A percentile compares a stretch with the other conserved stretches of the same genome.
Conservation (phyloP, 2,888 invertebrate genomes). For the Aphidius colemani region DNA sequence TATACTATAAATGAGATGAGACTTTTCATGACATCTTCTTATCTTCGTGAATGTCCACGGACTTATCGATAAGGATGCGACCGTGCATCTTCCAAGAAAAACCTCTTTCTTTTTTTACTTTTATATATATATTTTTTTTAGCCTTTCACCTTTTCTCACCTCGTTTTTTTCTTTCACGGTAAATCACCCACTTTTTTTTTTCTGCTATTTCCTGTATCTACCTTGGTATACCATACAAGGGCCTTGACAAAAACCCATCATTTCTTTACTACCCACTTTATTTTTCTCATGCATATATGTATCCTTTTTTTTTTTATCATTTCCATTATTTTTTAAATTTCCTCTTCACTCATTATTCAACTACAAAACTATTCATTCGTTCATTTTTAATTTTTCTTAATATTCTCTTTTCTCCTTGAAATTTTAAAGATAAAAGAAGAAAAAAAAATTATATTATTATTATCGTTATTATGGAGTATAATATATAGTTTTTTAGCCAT, state of each 20-base stretch:
- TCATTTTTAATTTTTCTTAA: not conserved
- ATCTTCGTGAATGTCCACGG: conserved; percentile 14
- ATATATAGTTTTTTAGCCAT: no score
- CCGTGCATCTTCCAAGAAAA: conserved; percentile 9
- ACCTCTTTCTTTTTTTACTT: conserved; percentile 7
- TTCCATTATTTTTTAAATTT: not conserved
- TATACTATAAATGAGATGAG: not conserved
- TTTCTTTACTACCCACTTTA: not conserved
- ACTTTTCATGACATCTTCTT: conserved; percentile 18
- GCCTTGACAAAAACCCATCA: no score
- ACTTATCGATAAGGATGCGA: conserved; percentile 19
- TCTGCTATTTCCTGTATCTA: not conserved
- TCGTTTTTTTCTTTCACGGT: not conserved
- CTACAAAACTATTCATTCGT: no score
- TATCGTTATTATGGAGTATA: no score
- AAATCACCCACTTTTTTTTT: conserved; percentile 2
- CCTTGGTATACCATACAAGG: no score
- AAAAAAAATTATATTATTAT: not conserved
- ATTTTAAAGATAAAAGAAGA: not conserved
- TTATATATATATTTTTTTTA: not conserved
- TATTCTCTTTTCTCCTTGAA: not conserved
- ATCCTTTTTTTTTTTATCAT: not conserved
- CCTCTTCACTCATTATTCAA: not conserved
- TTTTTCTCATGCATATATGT: not conserved
- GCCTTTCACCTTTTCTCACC: conserved; percentile 14